These are phyloP conservation scores for Sylvietta virens DNA, from an alignment of 2,113 vertebrate genomes.

Conservation along the genomic window DNA sequence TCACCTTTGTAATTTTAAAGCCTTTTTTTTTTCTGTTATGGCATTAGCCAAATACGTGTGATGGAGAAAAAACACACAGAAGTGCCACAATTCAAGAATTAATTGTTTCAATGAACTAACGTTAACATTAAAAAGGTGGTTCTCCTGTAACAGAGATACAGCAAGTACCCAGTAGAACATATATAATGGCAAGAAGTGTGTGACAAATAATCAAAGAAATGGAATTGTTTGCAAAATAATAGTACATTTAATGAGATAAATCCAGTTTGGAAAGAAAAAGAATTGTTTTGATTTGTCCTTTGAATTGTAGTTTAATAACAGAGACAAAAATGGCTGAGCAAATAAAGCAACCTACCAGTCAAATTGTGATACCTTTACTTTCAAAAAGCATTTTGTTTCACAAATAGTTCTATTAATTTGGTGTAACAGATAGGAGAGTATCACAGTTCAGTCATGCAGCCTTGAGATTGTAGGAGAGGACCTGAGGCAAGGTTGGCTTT, in stretches of 20 bases:
- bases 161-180: not conserved
- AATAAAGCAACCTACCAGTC: not conserved
- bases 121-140: not conserved
- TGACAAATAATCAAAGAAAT: not conserved
- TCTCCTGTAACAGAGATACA: not conserved
- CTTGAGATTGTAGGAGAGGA: not conserved
- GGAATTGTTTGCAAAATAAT: not conserved
- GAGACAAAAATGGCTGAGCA: not conserved
- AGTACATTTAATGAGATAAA: not conserved
- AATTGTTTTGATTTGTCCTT: not conserved
- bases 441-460: not conserved
- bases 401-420: not conserved
- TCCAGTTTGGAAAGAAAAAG: not conserved
- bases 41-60: not conserved
- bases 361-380: not conserved
- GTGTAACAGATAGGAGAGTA: not conserved
- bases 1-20: not conserved
- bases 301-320: not conserved
- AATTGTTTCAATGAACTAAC: not conserved
- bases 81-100: not conserved
- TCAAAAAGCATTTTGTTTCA: not conserved
- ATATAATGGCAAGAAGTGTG: not conserved
- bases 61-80: not conserved
- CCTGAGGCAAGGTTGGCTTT: not conserved
- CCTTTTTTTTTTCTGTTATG: not conserved